Conservation (phyloP, 2,797 vertebrate genomes). For the Parambassis ranga region DNA sequence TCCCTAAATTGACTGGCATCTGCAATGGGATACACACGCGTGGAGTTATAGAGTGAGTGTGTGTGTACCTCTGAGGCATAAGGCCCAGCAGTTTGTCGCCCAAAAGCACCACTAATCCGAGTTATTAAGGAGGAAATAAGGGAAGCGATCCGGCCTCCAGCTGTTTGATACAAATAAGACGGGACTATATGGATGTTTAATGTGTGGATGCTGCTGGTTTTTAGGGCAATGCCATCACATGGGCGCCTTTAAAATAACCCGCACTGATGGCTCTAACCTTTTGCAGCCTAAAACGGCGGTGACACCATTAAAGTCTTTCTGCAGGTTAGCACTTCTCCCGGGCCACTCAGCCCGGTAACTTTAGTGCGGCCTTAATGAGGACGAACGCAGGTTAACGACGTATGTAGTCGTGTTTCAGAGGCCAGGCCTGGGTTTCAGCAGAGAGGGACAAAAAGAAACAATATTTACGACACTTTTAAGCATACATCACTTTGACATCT, state of each 20-base stretch:
- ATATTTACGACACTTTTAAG: conserved; percentile 80
- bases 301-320: conserved; percentile 72
- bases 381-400: conserved; percentile 78
- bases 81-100: conserved; percentile 24
- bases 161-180: conserved; percentile 26
- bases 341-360: conserved; percentile 69
- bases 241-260: conserved; percentile 40
- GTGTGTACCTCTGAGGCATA: neutral
- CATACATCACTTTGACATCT: conserved; percentile 82
- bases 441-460: conserved; percentile 69
- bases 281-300: conserved; percentile 51
- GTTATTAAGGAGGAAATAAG: neutral
- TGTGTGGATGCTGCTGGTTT: neutral
- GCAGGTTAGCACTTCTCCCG: conserved; percentile 74
- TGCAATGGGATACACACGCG: conserved; percentile 13
- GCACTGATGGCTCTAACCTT: conserved; percentile 62
- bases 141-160: neutral
- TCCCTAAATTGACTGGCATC: conserved; percentile 34
- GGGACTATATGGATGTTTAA: conserved; percentile 9
- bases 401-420: conserved; percentile 73
- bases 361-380: conserved; percentile 80
- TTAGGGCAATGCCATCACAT: neutral
- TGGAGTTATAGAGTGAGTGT: neutral
- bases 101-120: neutral
- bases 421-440: conserved; percentile 51